A percentile compares a stretch with the other conserved stretches of the same genome.
phyloP scores from a whole-genome alignment of 2,113 vertebrate genomes.

The Chaetorhynchus papuensis region DNA sequence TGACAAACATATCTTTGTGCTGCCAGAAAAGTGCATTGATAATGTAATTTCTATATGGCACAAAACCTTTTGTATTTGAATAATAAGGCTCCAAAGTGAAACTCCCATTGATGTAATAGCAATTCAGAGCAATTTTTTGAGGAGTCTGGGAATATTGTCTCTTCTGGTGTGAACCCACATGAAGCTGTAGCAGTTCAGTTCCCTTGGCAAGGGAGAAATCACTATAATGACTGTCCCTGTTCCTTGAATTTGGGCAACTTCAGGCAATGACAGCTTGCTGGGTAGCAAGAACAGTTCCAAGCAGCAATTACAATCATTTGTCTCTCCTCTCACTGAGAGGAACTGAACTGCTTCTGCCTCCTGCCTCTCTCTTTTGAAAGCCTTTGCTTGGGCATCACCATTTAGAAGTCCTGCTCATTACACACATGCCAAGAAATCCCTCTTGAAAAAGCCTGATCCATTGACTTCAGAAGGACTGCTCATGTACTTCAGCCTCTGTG shows the following conservation, averaged over 20 bases:
- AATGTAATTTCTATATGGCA: not conserved
- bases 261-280: not conserved
- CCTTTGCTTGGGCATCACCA: not conserved
- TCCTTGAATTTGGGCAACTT: not conserved
- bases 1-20: not conserved
- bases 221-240: fast-evolving
- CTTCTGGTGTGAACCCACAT: fast-evolving
- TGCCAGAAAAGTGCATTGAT: not conserved
- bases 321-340: not conserved
- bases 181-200: not conserved
- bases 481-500: fast-evolving
- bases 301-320: not conserved
- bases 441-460: not conserved
- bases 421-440: not conserved
- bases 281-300: not conserved
- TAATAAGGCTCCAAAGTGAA: not conserved
- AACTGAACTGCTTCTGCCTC: not conserved
- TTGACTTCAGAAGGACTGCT: not conserved
- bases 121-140: not conserved
- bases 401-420: not conserved
- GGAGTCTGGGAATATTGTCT: not conserved
- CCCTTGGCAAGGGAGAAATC: not conserved
- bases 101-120: not conserved
- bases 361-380: not conserved
- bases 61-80: not conserved